phyloP scores from a whole-genome alignment of 2,797 vertebrate species.

The Oreochromis mossambicus region DNA sequence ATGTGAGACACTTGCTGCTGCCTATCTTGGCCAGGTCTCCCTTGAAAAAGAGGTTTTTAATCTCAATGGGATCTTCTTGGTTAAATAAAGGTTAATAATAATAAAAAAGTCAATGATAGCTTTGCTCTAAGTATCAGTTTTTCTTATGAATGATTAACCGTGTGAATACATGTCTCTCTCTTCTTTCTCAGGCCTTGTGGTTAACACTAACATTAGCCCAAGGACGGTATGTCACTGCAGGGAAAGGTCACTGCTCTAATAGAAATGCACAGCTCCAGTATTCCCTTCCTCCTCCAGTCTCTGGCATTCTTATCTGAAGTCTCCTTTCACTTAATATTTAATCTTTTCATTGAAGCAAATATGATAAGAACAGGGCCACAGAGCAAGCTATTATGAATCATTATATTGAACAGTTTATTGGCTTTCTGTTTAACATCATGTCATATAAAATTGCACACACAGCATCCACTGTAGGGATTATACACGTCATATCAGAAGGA shows the following conservation, averaged over 20 bases:
- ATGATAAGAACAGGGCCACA: constrained; percentile 24
- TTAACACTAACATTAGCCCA: constrained; percentile 36
- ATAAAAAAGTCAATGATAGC: not conserved
- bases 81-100: not conserved
- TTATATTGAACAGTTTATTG: not conserved
- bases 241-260: constrained; percentile 46
- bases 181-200: constrained; percentile 1
- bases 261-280: constrained; percentile 6
- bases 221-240: constrained; percentile 16
- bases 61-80: not conserved
- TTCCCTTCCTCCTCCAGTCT: constrained; percentile 15
- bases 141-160: not conserved
- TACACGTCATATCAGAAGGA: not conserved
- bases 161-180: not conserved
- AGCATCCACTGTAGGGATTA: not conserved
- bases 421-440: not conserved
- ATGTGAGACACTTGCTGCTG: not conserved
- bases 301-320: constrained; percentile 34
- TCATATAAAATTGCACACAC: not conserved
- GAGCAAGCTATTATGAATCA: not conserved
- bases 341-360: not conserved
- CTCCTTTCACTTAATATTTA: constrained; percentile 22
- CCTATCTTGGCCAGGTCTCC: not conserved
- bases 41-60: not conserved
- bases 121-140: not conserved